Base-by-base conservation (phyloP, 92 coral and sea anemone species). In the Palythoa heliodiscus region DNA sequence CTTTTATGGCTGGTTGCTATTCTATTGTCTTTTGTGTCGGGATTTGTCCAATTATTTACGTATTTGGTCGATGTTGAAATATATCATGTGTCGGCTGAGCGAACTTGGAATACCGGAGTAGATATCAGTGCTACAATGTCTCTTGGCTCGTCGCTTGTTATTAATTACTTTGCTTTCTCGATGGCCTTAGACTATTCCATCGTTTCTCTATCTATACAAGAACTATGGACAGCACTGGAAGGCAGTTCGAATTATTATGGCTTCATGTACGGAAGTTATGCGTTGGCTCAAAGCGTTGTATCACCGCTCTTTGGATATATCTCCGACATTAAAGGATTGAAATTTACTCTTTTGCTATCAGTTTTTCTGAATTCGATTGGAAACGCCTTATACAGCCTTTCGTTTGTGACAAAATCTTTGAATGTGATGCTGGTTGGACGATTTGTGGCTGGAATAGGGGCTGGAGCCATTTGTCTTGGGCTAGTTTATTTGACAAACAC, bases 241-340 rank as follows among this genome's bases (percentile, higher is more conserved):
- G 99, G 99, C 7, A 86, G 87, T 53, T 78, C 88, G 3, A 84
- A 82, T 47, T 84, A 78, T 37, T 97, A 90, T 43, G 99, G 99
- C 52, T 91, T 93, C 63, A 93, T 93, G 82, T 97, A 93, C 50
- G 99, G 99, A 7, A 95, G 94, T 67, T 97, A 94, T 83, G 99
- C 99, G 9, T 88, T 97, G 12, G 94, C 95, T 15, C 99, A 97
- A 69, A 89, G 96, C 20, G 68, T 93, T 16, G 88, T 89, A 64
- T 93, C 99, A 72, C 99, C 98, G 6, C 83, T 97, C 22, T 87
- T 97, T 10, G 99, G 99, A 43, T 97, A 97, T 69, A 82, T 97
- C 63, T 93, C 99, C 22, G 99, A 97, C 84, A 88, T 92, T 37
- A 93, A 90, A 43, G 99, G 99, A 75, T 84, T 95, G 48, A 97